Percentiles rank a stretch among this genome's conserved stretches.
Evolutionary conservation across 1,140 invertebrate species (phyloP).

Genomic region (Habropoda laboriosa): DNA sequence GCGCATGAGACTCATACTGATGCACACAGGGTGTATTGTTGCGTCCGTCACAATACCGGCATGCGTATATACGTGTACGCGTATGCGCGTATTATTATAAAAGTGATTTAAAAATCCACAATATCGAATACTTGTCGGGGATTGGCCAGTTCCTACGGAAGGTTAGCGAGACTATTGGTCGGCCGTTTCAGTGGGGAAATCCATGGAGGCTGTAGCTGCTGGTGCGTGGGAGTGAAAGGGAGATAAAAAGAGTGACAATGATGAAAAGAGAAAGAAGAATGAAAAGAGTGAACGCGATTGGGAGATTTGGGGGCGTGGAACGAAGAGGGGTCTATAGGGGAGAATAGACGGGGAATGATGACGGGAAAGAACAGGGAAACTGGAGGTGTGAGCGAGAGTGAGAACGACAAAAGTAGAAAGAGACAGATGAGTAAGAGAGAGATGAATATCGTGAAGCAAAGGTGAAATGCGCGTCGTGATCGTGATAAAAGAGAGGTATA

Average conservation of each 20-base stretch:
- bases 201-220: slow-evolving; percentile 35
- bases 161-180: slow-evolving; percentile 42
- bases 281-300: slow-evolving; percentile 10
- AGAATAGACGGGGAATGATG: slow-evolving; percentile 18
- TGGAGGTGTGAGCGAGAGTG: not conserved
- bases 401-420: slow-evolving; percentile 8
- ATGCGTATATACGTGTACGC: slow-evolving; percentile 51
- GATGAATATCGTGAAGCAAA: slow-evolving; percentile 37
- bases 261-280: slow-evolving; percentile 14
- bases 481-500: slow-evolving; percentile 18
- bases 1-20: not conserved
- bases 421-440: slow-evolving; percentile 14
- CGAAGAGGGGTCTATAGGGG: slow-evolving; percentile 24
- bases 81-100: slow-evolving; percentile 70
- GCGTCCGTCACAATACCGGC: slow-evolving; percentile 38
- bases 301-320: slow-evolving; percentile 7
- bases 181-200: not conserved
- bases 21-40: slow-evolving; percentile 27
- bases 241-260: not conserved
- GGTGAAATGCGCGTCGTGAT: slow-evolving; percentile 15
- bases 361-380: not conserved
- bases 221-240: not conserved
- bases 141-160: slow-evolving; percentile 63
- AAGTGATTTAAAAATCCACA: slow-evolving; percentile 72
- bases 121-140: slow-evolving; percentile 24